A percentile compares a stretch with the other conserved stretches of the same genome.
phyloP scores from a whole-genome alignment of 2,113 vertebrate species.

The Romanogobio albipinnatus region DNA sequence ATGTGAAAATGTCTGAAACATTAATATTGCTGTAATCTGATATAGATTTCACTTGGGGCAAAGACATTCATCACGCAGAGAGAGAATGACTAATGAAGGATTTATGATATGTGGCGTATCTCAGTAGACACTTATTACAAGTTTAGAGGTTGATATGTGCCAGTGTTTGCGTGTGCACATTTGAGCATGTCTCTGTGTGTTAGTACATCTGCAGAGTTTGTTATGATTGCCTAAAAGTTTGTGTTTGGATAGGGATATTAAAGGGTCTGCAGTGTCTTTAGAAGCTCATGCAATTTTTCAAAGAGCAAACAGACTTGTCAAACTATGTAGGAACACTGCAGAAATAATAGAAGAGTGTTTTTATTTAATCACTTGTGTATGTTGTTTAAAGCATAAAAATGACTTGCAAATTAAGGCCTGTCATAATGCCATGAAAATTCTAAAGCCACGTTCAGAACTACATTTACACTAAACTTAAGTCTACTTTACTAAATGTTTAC shows the following conservation, averaged over 20 bases:
- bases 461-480: neutral
- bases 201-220: constrained; percentile 11
- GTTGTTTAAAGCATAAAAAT: neutral
- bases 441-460: neutral
- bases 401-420: neutral
- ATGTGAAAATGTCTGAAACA: constrained; percentile 34
- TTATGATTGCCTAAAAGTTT: constrained; percentile 37
- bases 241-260: constrained; percentile 39
- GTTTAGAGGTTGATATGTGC: constrained; percentile 22
- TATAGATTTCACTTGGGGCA: constrained; percentile 42
- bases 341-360: neutral
- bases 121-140: constrained; percentile 51
- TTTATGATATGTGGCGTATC: constrained; percentile 55
- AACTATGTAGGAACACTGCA: neutral
- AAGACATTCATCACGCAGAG: constrained; percentile 36
- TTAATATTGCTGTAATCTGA: constrained; percentile 47
- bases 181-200: constrained; percentile 6
- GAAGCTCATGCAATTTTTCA: constrained; percentile 6
- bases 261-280: constrained; percentile 42
- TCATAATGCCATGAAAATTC: neutral
- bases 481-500: neutral
- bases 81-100: constrained; percentile 54
- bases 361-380: neutral
- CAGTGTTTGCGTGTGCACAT: neutral
- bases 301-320: constrained; percentile 10